These are phyloP conservation scores for Toxostoma redivivum DNA, from an alignment of 2,113 vertebrate species.

Conservation along the genomic window DNA sequence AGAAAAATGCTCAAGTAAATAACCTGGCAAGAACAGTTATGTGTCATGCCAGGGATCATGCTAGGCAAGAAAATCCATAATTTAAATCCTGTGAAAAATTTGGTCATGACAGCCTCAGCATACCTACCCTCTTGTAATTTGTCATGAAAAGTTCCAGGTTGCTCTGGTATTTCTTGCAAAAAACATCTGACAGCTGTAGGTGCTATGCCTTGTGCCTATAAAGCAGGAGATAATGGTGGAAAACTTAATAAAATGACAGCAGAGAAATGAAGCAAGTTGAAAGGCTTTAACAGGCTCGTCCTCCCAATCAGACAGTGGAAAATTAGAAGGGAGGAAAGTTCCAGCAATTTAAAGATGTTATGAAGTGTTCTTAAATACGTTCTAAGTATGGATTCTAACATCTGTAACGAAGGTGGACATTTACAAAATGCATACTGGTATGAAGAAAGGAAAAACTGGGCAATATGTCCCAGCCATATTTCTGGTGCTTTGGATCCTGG, in stretches of 20 bases:
- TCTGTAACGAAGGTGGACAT: background rate
- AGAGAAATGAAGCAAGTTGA: background rate
- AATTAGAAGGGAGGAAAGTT: background rate
- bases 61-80: background rate
- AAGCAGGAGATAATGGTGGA: background rate
- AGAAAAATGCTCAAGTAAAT: background rate
- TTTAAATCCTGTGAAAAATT: background rate
- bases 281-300: background rate
- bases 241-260: background rate
- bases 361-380: background rate
- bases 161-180: background rate
- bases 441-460: background rate
- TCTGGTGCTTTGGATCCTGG: background rate
- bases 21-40: background rate
- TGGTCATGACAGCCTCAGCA: background rate
- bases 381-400: background rate
- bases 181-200: background rate
- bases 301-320: background rate
- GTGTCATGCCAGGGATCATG: background rate
- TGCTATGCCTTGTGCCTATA: background rate
- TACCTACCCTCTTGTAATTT: background rate
- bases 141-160: background rate
- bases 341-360: background rate
- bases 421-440: background rate
- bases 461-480: background rate